Percentiles rank a stretch among this genome's conserved stretches.
These are phyloP conservation scores for Morpho deidamia DNA, from an alignment of 2,888 invertebrate genomes.

Conservation along the genomic window DNA sequence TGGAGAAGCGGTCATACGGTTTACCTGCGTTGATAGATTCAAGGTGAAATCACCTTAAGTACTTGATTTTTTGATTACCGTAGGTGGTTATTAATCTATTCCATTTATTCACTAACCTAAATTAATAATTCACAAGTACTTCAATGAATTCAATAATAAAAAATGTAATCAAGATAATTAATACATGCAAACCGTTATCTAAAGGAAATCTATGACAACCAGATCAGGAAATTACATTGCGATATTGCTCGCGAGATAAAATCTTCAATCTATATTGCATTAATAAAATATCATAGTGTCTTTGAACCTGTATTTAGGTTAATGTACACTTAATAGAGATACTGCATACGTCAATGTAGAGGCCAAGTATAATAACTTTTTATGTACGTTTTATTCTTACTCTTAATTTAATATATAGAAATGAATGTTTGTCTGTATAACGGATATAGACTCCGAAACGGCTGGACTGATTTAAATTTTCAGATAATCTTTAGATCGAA, in stretches of 20 bases:
- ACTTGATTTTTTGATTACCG: no score
- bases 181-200: slow-evolving; percentile 10
- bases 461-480: no score
- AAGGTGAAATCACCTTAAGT: no score
- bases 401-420: no score
- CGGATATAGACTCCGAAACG: no score
- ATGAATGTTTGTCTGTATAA: no score
- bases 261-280: slow-evolving; percentile 10
- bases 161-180: slow-evolving; percentile 7
- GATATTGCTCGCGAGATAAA: slow-evolving; percentile 9
- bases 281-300: background rate
- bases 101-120: background rate
- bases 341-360: background rate
- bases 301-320: background rate
- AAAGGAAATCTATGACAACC: slow-evolving; percentile 9
- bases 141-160: slow-evolving; percentile 10
- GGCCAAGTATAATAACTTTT: no score
- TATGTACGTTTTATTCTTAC: no score
- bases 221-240: slow-evolving; percentile 18
- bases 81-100: background rate
- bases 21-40: no score
- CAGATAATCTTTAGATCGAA: no score
- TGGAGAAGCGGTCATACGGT: no score
- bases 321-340: background rate
- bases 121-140: background rate